phyloP scores from a whole-genome alignment of 1,140 invertebrate genomes.

The Drosophila mojavensis region DNA sequence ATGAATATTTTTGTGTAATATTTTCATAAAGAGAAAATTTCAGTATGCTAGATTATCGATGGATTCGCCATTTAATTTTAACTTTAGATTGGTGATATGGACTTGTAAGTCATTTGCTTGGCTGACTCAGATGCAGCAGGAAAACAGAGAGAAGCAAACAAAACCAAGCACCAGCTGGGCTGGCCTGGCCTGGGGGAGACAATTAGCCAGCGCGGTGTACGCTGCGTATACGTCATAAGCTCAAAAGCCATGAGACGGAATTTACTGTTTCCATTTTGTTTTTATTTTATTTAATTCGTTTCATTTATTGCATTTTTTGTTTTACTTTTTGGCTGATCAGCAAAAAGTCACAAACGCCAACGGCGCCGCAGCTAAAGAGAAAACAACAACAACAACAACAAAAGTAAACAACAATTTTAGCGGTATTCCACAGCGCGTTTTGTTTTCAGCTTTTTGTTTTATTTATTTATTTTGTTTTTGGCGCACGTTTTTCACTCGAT shows the following conservation, averaged over 20 bases:
- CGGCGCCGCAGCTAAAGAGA: slow-evolving; percentile 13
- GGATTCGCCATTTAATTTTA: too few species aligned
- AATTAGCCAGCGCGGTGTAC: slow-evolving; percentile 7
- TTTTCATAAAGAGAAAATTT: too few species aligned
- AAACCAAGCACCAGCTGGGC: background rate
- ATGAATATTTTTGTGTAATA: too few species aligned
- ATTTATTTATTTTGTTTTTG: background rate
- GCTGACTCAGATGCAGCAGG: too few species aligned
- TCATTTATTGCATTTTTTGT: background rate
- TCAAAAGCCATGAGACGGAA: slow-evolving; percentile 23
- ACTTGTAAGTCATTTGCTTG: too few species aligned
- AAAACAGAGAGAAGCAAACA: too few species aligned
- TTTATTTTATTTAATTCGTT: slow-evolving; percentile 2
- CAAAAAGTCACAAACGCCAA: slow-evolving; percentile 31
- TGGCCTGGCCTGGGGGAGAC: background rate
- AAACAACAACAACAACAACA: slow-evolving; percentile 11
- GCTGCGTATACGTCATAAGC: slow-evolving; percentile 41
- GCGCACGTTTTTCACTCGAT: slow-evolving; percentile 37
- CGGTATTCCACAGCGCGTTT: slow-evolving; percentile 22
- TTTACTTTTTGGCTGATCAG: slow-evolving; percentile 19
- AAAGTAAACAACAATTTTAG: background rate
- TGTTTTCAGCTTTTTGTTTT: slow-evolving; percentile 17
- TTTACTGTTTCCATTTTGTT: background rate
- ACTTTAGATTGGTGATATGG: too few species aligned
- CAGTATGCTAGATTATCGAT: too few species aligned